Base-by-base conservation (phyloP, 1,140 invertebrate genomes). In the Lordiphosa clarofinis region DNA sequence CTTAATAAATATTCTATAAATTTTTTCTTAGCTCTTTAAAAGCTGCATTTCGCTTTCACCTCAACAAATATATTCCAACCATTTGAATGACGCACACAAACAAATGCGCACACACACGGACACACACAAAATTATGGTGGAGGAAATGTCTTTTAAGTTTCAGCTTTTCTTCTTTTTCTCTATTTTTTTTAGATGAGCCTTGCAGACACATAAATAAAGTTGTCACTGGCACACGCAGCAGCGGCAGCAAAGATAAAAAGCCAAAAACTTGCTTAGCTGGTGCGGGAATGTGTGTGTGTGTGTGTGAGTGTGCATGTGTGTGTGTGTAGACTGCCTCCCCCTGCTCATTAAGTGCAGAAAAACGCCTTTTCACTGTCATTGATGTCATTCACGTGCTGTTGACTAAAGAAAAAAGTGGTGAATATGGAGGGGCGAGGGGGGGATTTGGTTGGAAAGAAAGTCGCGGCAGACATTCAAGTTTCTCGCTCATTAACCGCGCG, bases 201-300 rank as follows among this genome's bases (percentile, higher is more conserved):
- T 39, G 78, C 76, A 82, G 76, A 82, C 76, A 82, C 76, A 82
- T 82, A 82, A 82, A 82, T 82, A 82, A 82, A 82, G 62, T 82
- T 82, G 78, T 62, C 59, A 56, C 56, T 42, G 38, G 33, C 44
- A 64, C 21, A 31, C 28, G 4, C 33, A 42, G 35, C 48, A 10
- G 28, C 38, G 15, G 24, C 24, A 15, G 15, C 38, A 54, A 19
- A 54, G 36, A 53, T 36, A 54, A 42, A 54, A 44, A 33, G 31
- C 24, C 56, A 70, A 69, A 65, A 61, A 56, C 64, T 53, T 64
- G 63, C 67, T 68, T 68, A 48, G 42, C 13, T 52, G 50, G 47
- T 50, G 19, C 15, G 11, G 13, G 1, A 15, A 15, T 15, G 39
- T 44, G 52, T 36, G n/a, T 12, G 39, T 36, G 8, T 50, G 19